These are phyloP conservation scores for Urocyon cinereoargenteus DNA, from an alignment of 2,797 vertebrate species.

Conservation along the genomic window DNA sequence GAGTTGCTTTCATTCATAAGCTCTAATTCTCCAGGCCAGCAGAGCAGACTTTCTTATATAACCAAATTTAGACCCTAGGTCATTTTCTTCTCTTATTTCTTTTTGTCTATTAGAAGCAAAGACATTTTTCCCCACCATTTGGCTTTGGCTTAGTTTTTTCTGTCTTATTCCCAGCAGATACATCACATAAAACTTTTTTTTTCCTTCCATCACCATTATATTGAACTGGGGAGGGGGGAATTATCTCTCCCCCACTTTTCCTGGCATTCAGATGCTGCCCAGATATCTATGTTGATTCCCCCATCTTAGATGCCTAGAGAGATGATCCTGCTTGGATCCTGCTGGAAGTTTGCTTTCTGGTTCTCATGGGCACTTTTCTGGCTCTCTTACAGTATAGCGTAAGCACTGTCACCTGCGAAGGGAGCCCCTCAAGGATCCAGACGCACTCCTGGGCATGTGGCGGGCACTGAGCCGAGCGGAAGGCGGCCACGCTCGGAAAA, in stretches of 20 bases:
- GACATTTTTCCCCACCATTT: neutral
- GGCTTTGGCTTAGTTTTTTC: neutral
- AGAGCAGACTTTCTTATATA: neutral
- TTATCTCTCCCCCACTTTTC: neutral
- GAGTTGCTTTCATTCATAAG: neutral
- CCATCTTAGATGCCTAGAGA: conserved; percentile 59
- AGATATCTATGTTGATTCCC: neutral
- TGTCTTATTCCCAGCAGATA: neutral
- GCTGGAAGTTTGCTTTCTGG: conserved; percentile 74
- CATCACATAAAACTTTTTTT: neutral
- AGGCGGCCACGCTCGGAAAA: conserved; percentile 80
- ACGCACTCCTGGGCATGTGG: conserved; percentile 81
- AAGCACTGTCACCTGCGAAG: conserved; percentile 80
- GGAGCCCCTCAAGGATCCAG: conserved; percentile 81
- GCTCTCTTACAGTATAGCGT: conserved; percentile 84
- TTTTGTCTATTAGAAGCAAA: conserved; percentile 21
- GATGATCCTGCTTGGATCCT: conserved; percentile 46
- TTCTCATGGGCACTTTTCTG: conserved; percentile 85
- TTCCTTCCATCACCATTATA: neutral
- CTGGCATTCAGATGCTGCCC: conserved; percentile 45
- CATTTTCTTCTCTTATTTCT: neutral
- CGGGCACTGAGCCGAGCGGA: conserved; percentile 80
- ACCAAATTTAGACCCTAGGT: neutral
- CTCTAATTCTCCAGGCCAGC: neutral
- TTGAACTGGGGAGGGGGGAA: neutral